Evolutionary conservation across 1,140 invertebrate species (phyloP).

Genomic region (Brachionus plicatilis): DNA sequence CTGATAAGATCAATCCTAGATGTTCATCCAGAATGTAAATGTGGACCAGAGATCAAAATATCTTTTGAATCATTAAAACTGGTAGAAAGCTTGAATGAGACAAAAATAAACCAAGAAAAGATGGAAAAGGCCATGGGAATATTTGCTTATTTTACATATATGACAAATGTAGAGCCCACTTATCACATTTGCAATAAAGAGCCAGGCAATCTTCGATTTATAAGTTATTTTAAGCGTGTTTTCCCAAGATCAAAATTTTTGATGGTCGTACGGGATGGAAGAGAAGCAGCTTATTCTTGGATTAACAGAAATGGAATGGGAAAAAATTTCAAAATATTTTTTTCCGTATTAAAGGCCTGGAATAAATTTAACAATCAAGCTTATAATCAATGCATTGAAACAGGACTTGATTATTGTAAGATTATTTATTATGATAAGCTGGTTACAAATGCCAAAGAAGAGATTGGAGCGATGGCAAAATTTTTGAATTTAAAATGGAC

Average conservation of each 20-base stretch:
- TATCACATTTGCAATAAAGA: background rate
- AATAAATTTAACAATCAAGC: background rate
- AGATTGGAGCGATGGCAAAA: background rate
- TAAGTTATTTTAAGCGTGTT: background rate
- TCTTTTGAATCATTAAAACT: constrained; percentile 66
- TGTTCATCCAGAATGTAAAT: constrained; percentile 91
- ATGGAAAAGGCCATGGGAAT: background rate
- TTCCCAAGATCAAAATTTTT: constrained; percentile 15
- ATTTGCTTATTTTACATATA: background rate
- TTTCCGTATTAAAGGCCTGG: background rate
- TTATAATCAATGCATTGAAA: background rate
- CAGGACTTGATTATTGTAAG: background rate
- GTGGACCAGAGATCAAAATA: constrained; percentile 92
- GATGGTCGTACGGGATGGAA: background rate
- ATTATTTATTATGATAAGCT: background rate
- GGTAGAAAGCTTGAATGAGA: background rate
- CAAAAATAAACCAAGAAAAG: background rate
- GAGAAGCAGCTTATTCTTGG: background rate
- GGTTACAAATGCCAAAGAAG: background rate
- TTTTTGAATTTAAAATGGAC: background rate
- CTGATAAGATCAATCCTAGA: constrained; percentile 95
- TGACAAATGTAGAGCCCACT: background rate
- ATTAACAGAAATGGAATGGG: background rate
- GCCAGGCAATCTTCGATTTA: background rate
- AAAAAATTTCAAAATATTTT: background rate